Conservation (phyloP, 2,888 invertebrate genomes). For the Tubulanus polymorphus region DNA sequence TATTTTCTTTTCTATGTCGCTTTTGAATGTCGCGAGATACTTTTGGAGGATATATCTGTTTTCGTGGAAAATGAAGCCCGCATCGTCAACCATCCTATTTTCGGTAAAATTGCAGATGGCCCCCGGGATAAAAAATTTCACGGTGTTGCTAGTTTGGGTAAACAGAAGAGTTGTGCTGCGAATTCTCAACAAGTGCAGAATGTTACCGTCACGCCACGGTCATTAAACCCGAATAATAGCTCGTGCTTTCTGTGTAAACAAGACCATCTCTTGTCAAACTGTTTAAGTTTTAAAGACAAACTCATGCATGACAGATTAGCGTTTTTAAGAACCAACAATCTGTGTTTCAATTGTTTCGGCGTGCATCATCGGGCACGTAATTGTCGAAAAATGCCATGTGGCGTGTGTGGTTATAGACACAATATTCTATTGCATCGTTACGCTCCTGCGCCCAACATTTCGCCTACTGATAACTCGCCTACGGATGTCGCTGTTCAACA, state of each 20-base stretch:
- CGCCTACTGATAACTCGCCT: no score
- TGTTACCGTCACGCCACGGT: no score
- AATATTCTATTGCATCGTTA: neutral
- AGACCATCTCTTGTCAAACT: neutral
- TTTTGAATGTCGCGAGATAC: neutral
- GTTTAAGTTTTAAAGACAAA: neutral
- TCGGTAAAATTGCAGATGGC: neutral
- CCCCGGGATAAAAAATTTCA: no score
- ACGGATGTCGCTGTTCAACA: neutral
- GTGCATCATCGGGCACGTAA: neutral
- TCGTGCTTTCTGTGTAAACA: neutral
- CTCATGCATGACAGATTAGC: neutral
- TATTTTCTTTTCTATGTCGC: neutral
- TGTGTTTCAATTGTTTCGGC: neutral
- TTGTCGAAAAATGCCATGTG: neutral
- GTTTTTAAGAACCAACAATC: neutral
- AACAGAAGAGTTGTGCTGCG: no score
- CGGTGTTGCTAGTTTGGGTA: no score
- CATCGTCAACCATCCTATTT: neutral
- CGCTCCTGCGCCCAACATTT: neutral
- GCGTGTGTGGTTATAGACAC: neutral
- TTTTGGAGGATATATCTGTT: neutral
- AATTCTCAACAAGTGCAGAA: no score
- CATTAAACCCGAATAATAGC: no score
- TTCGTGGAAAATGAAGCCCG: neutral